These are phyloP conservation scores for Noturus placidus DNA, from an alignment of 2,113 vertebrate species.

Conservation along the genomic window DNA sequence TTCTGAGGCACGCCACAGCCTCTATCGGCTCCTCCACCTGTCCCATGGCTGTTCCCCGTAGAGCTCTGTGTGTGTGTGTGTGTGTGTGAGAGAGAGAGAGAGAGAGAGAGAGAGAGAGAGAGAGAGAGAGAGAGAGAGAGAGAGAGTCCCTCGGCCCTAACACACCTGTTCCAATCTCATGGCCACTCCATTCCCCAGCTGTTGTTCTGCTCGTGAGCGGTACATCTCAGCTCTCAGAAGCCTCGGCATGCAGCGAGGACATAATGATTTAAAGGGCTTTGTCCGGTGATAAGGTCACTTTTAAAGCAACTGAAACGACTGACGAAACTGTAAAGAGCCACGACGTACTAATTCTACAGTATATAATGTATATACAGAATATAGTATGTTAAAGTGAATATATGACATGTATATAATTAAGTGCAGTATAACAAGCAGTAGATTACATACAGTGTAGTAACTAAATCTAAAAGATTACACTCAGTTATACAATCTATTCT, in stretches of 20 bases:
- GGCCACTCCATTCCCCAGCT: conserved; percentile 46
- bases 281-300: conserved; percentile 22
- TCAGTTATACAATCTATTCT: background rate
- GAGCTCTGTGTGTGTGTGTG: conserved; percentile 42
- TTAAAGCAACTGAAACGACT: background rate
- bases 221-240: conserved; percentile 37
- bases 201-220: conserved; percentile 34
- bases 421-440: background rate
- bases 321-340: background rate
- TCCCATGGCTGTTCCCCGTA: conserved; percentile 49
- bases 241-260: conserved; percentile 26
- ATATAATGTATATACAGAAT: too few relatives aligned
- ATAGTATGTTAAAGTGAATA: background rate
- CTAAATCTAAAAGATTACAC: background rate
- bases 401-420: background rate
- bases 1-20: conserved; percentile 22
- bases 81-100: background rate
- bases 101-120: too few relatives aligned
- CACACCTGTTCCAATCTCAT: conserved; percentile 52
- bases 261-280: conserved; percentile 49
- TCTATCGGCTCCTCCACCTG: conserved; percentile 57
- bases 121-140: too few relatives aligned
- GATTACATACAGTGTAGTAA: background rate
- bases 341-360: background rate
- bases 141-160: conserved; percentile 8